These are phyloP conservation scores for Aphis gossypii DNA, from an alignment of 1,140 invertebrate species.

Conservation along the genomic window DNA sequence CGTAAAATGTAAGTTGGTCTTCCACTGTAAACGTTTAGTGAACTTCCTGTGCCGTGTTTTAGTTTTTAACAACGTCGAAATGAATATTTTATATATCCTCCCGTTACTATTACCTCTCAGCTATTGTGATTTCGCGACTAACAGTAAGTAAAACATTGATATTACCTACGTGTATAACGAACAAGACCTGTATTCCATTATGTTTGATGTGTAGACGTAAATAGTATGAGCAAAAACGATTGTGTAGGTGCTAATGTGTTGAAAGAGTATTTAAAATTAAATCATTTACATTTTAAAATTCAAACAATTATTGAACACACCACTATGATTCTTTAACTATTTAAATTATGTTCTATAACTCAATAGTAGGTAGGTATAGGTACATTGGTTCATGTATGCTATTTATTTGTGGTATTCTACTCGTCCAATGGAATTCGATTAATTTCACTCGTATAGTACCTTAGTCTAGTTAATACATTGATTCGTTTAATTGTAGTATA, in stretches of 20 bases:
- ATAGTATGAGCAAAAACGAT: not conserved
- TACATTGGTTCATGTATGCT: not conserved
- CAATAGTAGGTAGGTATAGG: too few species aligned
- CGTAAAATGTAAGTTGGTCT: not conserved
- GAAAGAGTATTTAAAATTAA: not conserved
- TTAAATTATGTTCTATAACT: not conserved
- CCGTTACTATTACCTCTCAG: not conserved
- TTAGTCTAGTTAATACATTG: not conserved
- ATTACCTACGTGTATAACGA: not conserved
- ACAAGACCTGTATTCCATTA: not conserved
- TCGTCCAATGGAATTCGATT: not conserved
- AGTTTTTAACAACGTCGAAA: not conserved
- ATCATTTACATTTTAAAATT: not conserved
- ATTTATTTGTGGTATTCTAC: not conserved
- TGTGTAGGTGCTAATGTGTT: not conserved
- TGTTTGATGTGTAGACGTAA: not conserved
- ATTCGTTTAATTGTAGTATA: not conserved
- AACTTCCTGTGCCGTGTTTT: not conserved
- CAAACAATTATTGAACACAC: not conserved
- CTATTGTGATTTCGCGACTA: not conserved
- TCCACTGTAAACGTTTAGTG: not conserved
- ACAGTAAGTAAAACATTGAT: conserved; percentile 21
- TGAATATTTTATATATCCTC: not conserved
- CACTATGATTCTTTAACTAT: not conserved
- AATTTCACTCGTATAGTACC: not conserved